Conservation (phyloP, 2,797 vertebrate genomes). For the Sebastes nivosus region DNA sequence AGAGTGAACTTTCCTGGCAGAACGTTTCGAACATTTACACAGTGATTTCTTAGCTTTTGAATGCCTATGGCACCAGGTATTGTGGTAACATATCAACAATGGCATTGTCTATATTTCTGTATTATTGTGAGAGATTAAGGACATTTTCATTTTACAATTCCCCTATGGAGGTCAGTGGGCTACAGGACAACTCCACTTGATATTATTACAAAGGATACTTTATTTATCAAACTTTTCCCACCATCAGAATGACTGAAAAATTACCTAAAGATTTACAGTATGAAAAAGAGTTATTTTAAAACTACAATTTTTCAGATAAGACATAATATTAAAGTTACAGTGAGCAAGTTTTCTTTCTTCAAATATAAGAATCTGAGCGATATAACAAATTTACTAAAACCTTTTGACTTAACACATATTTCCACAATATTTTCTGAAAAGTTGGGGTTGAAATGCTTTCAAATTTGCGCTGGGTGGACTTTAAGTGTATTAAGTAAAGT, state of each 20-base stretch:
- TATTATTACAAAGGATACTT: not conserved
- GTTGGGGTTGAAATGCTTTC: not conserved
- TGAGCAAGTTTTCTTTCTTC: not conserved
- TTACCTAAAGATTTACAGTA: not conserved
- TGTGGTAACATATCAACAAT: not conserved
- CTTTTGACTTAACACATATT: slow-evolving; percentile 1
- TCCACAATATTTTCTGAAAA: not conserved
- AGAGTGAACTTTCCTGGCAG: not conserved
- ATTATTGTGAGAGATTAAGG: not conserved
- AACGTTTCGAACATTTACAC: not conserved
- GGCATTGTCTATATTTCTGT: not conserved
- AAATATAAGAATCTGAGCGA: not conserved
- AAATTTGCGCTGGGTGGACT: not conserved
- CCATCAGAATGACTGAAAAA: not conserved
- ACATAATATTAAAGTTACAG: not conserved
- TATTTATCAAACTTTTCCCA: not conserved
- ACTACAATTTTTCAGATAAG: not conserved
- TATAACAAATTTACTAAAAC: slow-evolving; percentile 4
- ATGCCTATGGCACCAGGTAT: not conserved
- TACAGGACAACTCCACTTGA: not conserved
- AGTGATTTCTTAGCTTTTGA: not conserved
- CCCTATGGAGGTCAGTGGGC: not conserved
- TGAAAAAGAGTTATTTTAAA: slow-evolving; percentile 4
- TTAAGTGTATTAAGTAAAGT: slow-evolving; percentile 26
- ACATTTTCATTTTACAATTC: not conserved